Base-by-base conservation (phyloP, 2,888 invertebrate species). In the Phalera bucephala region DNA sequence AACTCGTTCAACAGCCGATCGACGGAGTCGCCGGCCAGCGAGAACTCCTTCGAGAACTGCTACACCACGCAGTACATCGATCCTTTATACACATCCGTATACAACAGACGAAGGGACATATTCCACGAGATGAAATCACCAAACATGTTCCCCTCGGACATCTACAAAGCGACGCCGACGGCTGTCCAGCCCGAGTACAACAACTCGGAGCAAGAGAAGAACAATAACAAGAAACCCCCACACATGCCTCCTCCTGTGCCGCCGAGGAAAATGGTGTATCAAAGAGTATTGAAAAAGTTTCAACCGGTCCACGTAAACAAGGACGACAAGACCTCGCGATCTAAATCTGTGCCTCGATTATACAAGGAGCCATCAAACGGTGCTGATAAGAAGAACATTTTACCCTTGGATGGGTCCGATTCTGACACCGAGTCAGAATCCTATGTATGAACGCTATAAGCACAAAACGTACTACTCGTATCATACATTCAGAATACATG, bases 241-340 rank as follows among this genome's bases (percentile, higher is more conserved):
- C 91, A 90, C 52, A 87, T 91, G 67, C 92, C 92, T 2, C 93
- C 92, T 7, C 93, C 91, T 1, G 86, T 92, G 19, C 92, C 92
- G 0, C 93, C 92, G 3, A 80, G 92, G 57, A 89, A 90, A 53
- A 75, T 85, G 73, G 76, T 88, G 29, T 88, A 89, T 59, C 88
- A 87, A 57, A 75, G 84, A 56, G 83, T 90, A 2, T 72, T 93
- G 26, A 91, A 92, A 72, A 93, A 93, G 60, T 85, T 92, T 52
- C 93, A 93, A 36, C 93, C 93, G 0, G 93, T 93, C 14, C 93
- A 93, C 59, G 91, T 93, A 54, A 92, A 88, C 53, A 90, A 91
- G 38, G 92, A 92, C 13, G 92, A 92, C 31, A 90, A 91, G 44
- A 70, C 72, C 26, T 73, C 79, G 1, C 76, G 89, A 14, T 89